A percentile compares a stretch with the other conserved stretches of the same genome.
Conservation (phyloP, 2,888 invertebrate species). For the Luffia ferchaultella region DNA sequence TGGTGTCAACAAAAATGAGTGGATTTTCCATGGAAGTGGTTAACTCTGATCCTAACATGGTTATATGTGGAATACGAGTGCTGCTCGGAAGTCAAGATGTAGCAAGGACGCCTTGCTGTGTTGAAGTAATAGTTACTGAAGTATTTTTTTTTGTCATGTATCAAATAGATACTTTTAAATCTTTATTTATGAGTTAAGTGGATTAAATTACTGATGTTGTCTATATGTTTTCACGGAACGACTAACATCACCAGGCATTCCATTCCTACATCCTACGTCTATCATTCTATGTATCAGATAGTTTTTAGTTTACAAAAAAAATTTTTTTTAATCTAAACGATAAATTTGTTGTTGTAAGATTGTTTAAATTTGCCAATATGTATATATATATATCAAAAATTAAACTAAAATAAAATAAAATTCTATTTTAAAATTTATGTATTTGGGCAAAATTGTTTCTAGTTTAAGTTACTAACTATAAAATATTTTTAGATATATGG, state of each 20-base stretch:
- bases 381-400: background rate
- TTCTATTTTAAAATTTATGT: background rate
- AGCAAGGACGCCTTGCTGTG: constrained; percentile 77
- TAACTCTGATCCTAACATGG: constrained; percentile 87
- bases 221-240: too few relatives aligned
- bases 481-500: constrained; percentile 67
- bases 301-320: background rate
- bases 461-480: background rate
- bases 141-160: constrained; percentile 11
- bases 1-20: constrained; percentile 89
- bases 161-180: too few relatives aligned
- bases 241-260: too few relatives aligned
- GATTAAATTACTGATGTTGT: too few relatives aligned
- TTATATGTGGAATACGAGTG: constrained; percentile 89
- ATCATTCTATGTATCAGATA: background rate
- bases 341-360: background rate
- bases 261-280: background rate
- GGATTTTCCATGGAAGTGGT: constrained; percentile 90
- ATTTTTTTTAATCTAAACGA: too few relatives aligned
- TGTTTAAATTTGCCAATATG: background rate
- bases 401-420: background rate
- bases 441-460: background rate
- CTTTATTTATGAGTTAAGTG: too few relatives aligned
- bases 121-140: constrained; percentile 67
- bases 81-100: constrained; percentile 85